Evolutionary conservation across 2,888 invertebrate species (phyloP).

Genomic region (Agrochola lota): DNA sequence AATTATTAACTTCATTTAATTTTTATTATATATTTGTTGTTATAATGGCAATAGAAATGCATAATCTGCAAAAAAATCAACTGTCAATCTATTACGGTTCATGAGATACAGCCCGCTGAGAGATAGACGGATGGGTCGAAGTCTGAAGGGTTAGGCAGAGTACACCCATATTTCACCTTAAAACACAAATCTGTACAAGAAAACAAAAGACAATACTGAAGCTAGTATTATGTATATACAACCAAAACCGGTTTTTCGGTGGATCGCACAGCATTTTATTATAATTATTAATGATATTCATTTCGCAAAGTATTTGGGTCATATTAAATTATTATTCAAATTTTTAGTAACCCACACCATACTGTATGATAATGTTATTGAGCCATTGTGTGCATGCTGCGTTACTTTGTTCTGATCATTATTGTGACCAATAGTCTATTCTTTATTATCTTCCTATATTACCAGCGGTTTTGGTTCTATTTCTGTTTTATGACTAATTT

Average conservation of each 20-base stretch:
- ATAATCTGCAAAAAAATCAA: too few relatives aligned
- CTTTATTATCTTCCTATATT: constrained; percentile 20
- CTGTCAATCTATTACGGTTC: too few relatives aligned
- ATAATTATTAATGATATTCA: constrained; percentile 17
- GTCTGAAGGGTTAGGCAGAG: too few relatives aligned
- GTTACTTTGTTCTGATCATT: constrained; percentile 18
- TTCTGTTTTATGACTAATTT: constrained; percentile 13
- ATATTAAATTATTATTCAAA: constrained; percentile 46
- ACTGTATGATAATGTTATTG: constrained; percentile 35
- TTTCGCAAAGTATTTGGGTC: constrained; percentile 43
- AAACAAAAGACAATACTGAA: too few relatives aligned
- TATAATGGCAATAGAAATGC: too few relatives aligned
- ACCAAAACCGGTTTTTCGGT: constrained; percentile 1
- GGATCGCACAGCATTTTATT: constrained; percentile 9
- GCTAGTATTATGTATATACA: too few relatives aligned
- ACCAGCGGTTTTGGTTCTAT: constrained; percentile 12
- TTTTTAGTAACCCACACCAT: constrained; percentile 45
- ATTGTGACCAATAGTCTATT: constrained; percentile 15
- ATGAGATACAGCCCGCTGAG: too few relatives aligned
- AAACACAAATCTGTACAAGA: too few relatives aligned
- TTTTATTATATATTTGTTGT: too few relatives aligned
- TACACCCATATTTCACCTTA: too few relatives aligned
- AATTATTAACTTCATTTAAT: too few relatives aligned
- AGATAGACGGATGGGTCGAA: too few relatives aligned
- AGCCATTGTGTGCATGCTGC: constrained; percentile 44